Evolutionary conservation across 2,113 vertebrate species (phyloP).

Genomic region (Eonycteris spelaea): DNA sequence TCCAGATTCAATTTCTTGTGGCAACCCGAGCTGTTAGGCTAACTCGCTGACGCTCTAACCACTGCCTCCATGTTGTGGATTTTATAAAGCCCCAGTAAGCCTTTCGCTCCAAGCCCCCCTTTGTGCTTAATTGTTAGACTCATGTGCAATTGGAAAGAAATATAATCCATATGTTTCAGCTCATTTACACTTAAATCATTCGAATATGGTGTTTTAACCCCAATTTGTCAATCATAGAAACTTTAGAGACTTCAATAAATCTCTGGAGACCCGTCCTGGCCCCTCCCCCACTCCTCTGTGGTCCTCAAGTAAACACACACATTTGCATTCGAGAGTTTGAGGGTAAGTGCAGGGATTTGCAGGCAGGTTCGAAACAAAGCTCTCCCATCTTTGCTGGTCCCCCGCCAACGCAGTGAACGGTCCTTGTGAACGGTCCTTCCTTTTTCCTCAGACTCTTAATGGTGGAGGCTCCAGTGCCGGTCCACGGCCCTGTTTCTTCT

Average conservation of each 20-base stretch:
- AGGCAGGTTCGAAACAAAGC: background rate
- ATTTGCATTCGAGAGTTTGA: conserved; percentile 25
- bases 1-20: background rate
- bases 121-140: conserved; percentile 58
- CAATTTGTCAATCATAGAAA: conserved; percentile 67
- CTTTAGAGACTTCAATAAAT: conserved; percentile 42
- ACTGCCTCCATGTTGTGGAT: background rate
- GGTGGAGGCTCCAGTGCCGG: too few species aligned
- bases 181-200: conserved; percentile 64
- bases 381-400: background rate
- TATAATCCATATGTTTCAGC: conserved; percentile 53
- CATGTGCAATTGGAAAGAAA: conserved; percentile 30
- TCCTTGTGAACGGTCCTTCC: background rate
- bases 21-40: background rate
- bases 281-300: background rate
- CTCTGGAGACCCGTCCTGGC: background rate
- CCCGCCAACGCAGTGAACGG: background rate
- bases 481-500: too few species aligned
- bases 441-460: background rate
- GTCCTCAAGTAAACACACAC: background rate
- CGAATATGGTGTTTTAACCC: conserved; percentile 58
- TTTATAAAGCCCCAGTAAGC: conserved; percentile 12
- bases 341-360: background rate
- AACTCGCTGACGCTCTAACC: background rate
- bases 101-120: background rate